Conservation (phyloP, 2,888 invertebrate species). For the Yponomeuta evonymella region DNA sequence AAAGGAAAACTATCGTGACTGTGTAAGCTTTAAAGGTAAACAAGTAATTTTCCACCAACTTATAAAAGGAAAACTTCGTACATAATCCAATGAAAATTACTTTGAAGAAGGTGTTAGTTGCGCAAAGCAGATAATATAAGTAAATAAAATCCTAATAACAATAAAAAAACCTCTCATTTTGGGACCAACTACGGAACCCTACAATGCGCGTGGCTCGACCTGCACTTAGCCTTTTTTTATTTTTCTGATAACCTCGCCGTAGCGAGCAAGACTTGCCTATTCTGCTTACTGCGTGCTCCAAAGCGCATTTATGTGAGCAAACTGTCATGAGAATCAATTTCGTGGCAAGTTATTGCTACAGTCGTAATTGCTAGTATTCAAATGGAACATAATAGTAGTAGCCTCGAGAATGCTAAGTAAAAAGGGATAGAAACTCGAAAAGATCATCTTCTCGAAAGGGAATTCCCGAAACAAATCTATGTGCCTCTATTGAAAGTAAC, state of each 20-base stretch:
- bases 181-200: background rate
- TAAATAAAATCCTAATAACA: too few species aligned
- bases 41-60: too few species aligned
- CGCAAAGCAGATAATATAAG: too few species aligned
- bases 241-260: too few species aligned
- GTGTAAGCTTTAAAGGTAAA: too few species aligned
- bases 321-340: constrained; percentile 42
- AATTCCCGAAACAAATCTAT: constrained; percentile 32
- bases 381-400: constrained; percentile 41
- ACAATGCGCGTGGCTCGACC: background rate
- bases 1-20: too few species aligned
- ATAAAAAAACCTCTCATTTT: too few species aligned
- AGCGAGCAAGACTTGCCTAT: too few species aligned
- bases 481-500: constrained; percentile 24
- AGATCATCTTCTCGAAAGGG: constrained; percentile 38
- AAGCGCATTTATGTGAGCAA: background rate
- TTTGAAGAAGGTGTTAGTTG: too few species aligned
- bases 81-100: too few species aligned
- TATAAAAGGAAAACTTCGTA: too few species aligned
- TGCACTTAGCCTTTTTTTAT: background rate
- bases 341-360: constrained; percentile 44
- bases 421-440: constrained; percentile 35
- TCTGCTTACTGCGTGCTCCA: too few species aligned
- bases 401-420: constrained; percentile 54
- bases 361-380: constrained; percentile 55